Evolutionary conservation across 2,888 invertebrate genomes (phyloP).

Genomic region (Hecatera dysodea): DNA sequence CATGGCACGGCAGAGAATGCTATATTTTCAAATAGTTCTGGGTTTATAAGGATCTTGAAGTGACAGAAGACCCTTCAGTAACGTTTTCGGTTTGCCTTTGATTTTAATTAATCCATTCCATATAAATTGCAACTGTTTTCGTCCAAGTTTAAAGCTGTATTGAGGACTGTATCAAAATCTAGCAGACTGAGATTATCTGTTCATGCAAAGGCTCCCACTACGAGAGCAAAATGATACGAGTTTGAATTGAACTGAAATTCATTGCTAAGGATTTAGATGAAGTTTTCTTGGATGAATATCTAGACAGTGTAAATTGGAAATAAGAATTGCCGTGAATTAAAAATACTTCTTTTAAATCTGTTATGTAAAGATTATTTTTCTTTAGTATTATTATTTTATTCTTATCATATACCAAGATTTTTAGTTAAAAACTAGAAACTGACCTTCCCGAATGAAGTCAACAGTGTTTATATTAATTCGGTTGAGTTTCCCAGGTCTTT

Average conservation of each 20-base stretch:
- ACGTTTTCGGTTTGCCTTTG: neutral
- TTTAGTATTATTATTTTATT: no score
- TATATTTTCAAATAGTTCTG: no score
- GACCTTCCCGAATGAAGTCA: no score
- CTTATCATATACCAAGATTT: no score
- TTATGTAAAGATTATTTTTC: no score
- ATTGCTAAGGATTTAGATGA: neutral
- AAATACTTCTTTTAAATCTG: no score
- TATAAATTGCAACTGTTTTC: conserved; percentile 11
- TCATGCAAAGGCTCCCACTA: conserved; percentile 17
- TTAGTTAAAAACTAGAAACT: no score
- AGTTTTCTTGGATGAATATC: neutral
- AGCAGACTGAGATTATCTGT: conserved; percentile 17
- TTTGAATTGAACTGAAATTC: conserved; percentile 5
- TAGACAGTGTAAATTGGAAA: neutral
- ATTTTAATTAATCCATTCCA: conserved; percentile 18
- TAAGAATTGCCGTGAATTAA: no score
- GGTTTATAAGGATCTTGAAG: neutral
- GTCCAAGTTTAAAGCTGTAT: conserved; percentile 11
- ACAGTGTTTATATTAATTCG: no score
- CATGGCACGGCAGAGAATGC: no score
- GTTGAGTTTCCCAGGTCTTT: no score
- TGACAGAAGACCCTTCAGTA: neutral
- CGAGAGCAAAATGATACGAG: neutral
- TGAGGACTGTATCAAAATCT: conserved; percentile 5